Evolutionary conservation across 1,140 invertebrate species (phyloP).

Genomic region (Temnothorax curvispinosus): DNA sequence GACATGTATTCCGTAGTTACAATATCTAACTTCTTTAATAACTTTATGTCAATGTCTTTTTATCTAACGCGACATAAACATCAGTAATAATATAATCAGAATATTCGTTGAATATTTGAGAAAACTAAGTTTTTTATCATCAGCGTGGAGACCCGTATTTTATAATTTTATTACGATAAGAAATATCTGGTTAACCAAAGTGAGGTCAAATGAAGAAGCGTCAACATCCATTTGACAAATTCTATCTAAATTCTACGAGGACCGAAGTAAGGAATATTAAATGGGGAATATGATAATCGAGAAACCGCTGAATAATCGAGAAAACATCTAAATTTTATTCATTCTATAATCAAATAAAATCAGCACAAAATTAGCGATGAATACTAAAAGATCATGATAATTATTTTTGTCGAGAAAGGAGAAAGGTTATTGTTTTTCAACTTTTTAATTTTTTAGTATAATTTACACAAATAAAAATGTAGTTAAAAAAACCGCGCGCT

Average conservation of each 20-base stretch:
- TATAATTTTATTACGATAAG: constrained; percentile 36
- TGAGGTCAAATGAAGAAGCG: constrained; percentile 54
- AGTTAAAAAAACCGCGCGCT: not conserved
- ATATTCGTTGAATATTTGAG: constrained; percentile 39
- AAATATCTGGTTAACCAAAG: constrained; percentile 60
- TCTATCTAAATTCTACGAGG: constrained; percentile 25
- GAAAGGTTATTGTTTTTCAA: not conserved
- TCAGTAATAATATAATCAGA: constrained; percentile 23
- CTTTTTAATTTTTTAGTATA: not conserved
- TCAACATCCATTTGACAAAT: constrained; percentile 33
- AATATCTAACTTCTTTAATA: not conserved
- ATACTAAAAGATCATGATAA: not conserved
- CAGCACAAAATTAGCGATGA: not conserved
- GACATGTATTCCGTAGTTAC: not conserved
- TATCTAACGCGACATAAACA: not conserved
- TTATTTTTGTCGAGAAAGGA: not conserved
- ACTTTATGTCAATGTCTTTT: not conserved
- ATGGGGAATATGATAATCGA: constrained; percentile 19
- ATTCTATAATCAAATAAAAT: constrained; percentile 34
- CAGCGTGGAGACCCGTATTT: not conserved
- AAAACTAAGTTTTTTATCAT: constrained; percentile 46
- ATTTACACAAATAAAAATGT: not conserved
- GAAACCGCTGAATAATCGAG: not conserved
- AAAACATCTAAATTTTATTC: not conserved
- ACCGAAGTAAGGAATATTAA: constrained; percentile 57